phyloP scores from a whole-genome alignment of 2,888 invertebrate genomes.

The Drepanosiphum platanoidis region DNA sequence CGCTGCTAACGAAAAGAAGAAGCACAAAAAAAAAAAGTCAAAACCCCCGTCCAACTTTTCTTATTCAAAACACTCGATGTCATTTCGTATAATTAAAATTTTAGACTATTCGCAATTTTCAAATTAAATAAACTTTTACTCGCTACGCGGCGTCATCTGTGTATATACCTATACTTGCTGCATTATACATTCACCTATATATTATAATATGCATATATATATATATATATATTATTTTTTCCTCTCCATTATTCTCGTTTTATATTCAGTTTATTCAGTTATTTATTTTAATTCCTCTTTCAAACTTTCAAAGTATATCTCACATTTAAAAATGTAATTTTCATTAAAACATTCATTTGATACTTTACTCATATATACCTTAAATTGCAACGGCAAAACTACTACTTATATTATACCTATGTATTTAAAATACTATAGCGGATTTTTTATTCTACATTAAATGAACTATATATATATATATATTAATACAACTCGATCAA shows the following conservation, averaged over 20 bases:
- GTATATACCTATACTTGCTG: neutral
- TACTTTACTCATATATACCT: neutral
- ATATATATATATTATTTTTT: neutral
- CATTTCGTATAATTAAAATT: slow-evolving; percentile 14
- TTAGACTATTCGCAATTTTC: neutral
- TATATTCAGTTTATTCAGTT: neutral
- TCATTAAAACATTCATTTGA: neutral
- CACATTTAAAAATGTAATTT: slow-evolving; percentile 9
- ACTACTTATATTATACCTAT: no score
- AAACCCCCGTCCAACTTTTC: neutral
- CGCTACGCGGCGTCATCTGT: neutral
- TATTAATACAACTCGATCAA: neutral
- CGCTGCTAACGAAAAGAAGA: neutral
- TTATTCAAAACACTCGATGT: neutral
- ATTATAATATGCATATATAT: neutral
- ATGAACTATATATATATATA: no score
- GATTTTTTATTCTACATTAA: no score
- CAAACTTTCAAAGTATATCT: slow-evolving; percentile 1
- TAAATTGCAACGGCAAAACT: neutral
- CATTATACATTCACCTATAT: no score
- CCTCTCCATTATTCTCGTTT: neutral
- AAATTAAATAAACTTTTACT: slow-evolving; percentile 19
- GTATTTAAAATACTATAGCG: neutral
- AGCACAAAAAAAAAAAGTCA: neutral
- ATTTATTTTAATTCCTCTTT: slow-evolving; percentile 3